Percentiles rank a stretch among this genome's conserved stretches.
These are phyloP conservation scores for Ailuropoda melanoleuca DNA, from an alignment of 2,113 vertebrate species.

Conservation along the genomic window DNA sequence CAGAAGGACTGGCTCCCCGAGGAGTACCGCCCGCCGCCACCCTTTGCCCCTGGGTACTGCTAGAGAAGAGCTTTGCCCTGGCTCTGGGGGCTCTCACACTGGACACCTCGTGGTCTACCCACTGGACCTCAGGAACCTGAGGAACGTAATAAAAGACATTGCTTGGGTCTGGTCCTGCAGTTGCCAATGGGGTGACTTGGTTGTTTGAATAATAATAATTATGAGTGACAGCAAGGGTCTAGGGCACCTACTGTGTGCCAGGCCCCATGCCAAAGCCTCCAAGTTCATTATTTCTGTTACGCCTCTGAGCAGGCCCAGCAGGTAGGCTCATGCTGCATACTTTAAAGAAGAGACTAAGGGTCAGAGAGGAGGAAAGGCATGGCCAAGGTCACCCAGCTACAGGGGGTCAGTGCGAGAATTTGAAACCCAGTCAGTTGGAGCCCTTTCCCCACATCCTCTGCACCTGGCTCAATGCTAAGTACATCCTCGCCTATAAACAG, in stretches of 20 bases:
- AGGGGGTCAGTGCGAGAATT: not conserved
- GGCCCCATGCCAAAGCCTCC: not conserved
- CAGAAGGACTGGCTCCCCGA: constrained; percentile 59
- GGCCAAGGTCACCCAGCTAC: not conserved
- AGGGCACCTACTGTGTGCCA: not conserved
- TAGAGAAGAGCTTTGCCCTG: not conserved
- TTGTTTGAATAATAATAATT: not conserved
- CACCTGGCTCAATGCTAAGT: accelerated
- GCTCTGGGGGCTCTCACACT: not conserved
- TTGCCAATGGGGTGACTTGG: not conserved
- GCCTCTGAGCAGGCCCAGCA: not conserved
- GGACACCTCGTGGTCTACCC: not conserved
- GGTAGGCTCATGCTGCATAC: not conserved
- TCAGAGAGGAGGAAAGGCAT: not conserved
- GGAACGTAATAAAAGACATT: not conserved
- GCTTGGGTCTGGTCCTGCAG: not conserved
- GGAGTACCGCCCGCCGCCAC: constrained; percentile 85
- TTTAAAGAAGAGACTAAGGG: not conserved
- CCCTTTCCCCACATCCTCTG: not conserved
- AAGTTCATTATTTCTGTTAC: not conserved
- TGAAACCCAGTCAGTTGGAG: not conserved
- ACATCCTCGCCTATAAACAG: too few species aligned
- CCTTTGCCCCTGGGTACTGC: constrained; percentile 87
- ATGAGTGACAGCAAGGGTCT: not conserved
- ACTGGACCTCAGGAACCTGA: not conserved